Conservation (phyloP, 2,888 invertebrate genomes). For the Drosophila putrida region DNA sequence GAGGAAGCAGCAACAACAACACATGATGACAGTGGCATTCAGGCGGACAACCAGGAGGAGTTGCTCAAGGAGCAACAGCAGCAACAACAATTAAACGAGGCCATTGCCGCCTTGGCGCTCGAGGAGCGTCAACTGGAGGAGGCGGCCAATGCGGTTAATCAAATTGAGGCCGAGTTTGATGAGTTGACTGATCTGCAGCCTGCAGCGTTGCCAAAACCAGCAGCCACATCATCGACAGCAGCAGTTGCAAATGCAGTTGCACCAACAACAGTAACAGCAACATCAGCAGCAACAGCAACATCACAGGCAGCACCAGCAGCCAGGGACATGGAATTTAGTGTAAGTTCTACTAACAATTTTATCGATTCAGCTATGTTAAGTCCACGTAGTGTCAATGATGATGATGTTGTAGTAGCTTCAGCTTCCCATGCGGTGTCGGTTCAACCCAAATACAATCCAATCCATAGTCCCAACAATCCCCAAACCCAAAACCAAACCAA, state of each 20-base stretch:
- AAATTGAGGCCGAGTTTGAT: constrained; percentile 82
- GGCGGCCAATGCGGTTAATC: constrained; percentile 82
- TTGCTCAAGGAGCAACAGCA: constrained; percentile 66
- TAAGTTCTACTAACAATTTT: constrained; percentile 84
- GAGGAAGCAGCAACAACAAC: constrained; percentile 87
- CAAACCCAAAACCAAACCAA: constrained; percentile 14
- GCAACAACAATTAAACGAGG: constrained; percentile 80
- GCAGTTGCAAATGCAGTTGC: not conserved
- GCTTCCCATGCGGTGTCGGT: constrained; percentile 63
- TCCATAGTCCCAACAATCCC: constrained; percentile 14
- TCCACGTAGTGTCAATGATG: constrained; percentile 58
- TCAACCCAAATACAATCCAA: constrained; percentile 15
- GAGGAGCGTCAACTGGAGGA: constrained; percentile 81
- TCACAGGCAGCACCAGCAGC: constrained; percentile 32
- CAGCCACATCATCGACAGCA: constrained; percentile 6
- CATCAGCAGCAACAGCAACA: constrained; percentile 11
- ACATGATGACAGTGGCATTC: constrained; percentile 88
- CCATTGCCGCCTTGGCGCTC: constrained; percentile 79
- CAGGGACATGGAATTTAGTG: constrained; percentile 84
- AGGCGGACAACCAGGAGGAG: constrained; percentile 89
- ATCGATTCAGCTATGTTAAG: constrained; percentile 64
- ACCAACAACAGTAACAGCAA: constrained; percentile 11
- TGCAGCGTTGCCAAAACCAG: constrained; percentile 54
- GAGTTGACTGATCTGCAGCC: constrained; percentile 72
- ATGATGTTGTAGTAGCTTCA: constrained; percentile 69